These are phyloP conservation scores for Matsumyia berberina DNA, from an alignment of 2,888 invertebrate genomes.

Conservation along the genomic window DNA sequence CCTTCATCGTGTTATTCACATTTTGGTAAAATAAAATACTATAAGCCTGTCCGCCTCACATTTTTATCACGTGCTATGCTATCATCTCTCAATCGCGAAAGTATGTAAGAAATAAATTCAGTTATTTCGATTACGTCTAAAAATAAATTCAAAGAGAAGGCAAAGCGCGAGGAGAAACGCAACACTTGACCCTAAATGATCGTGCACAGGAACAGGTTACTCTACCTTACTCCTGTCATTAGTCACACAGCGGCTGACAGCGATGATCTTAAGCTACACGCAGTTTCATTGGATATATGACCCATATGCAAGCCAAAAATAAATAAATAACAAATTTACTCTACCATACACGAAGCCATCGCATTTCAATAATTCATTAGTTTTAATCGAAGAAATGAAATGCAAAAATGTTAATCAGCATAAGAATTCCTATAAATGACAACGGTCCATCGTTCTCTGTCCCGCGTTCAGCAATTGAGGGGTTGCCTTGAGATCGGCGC, in stretches of 20 bases:
- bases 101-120: slow-evolving; percentile 42
- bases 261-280: slow-evolving; percentile 13
- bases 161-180: slow-evolving; percentile 30
- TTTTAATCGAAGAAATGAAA: slow-evolving; percentile 65
- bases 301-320: slow-evolving; percentile 39
- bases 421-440: slow-evolving; percentile 55
- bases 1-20: slow-evolving; percentile 54
- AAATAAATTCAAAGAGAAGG: slow-evolving; percentile 54
- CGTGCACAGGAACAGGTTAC: slow-evolving; percentile 67
- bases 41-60: slow-evolving; percentile 43
- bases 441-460: slow-evolving; percentile 45
- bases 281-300: slow-evolving; percentile 38
- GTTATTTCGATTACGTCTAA: slow-evolving; percentile 51
- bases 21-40: slow-evolving; percentile 15
- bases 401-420: slow-evolving; percentile 67
- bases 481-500: slow-evolving; percentile 50
- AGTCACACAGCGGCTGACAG: slow-evolving; percentile 56
- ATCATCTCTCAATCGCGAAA: slow-evolving; percentile 42
- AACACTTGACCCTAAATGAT: slow-evolving; percentile 72
- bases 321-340: neutral
- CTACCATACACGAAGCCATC: slow-evolving; percentile 6
- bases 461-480: slow-evolving; percentile 20
- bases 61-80: slow-evolving; percentile 67
- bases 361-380: slow-evolving; percentile 67
- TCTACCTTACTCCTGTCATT: slow-evolving; percentile 64